A percentile compares a stretch with the other conserved stretches of the same genome.
Conservation (phyloP, 2,888 invertebrate genomes). For the Diarsia mendica region DNA sequence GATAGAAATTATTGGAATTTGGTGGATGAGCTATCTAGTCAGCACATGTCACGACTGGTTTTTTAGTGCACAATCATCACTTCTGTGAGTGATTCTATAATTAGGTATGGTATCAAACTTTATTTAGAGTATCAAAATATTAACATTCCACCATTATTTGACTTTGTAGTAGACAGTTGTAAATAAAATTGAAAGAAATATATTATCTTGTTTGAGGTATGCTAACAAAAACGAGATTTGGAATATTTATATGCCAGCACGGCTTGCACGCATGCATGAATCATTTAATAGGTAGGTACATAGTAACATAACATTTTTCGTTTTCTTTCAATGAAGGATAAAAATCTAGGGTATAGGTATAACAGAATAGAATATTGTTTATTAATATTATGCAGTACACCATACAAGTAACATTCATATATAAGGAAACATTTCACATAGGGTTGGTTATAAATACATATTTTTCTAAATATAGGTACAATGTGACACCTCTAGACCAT, state of each 20-base stretch:
- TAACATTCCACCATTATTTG: constrained; percentile 30
- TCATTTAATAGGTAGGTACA: background rate
- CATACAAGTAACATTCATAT: too few species aligned
- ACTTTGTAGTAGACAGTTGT: constrained; percentile 20
- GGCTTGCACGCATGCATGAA: constrained; percentile 12
- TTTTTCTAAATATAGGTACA: background rate
- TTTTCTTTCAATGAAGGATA: background rate
- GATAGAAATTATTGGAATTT: background rate
- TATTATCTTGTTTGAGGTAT: constrained; percentile 43
- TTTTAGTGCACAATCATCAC: constrained; percentile 6
- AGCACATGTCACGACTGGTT: constrained; percentile 3
- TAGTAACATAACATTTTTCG: background rate
- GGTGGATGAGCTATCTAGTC: background rate
- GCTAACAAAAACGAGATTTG: constrained; percentile 32
- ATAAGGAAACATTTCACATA: too few species aligned
- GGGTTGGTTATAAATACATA: too few species aligned
- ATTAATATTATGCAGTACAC: too few species aligned
- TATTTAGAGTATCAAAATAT: constrained; percentile 34
- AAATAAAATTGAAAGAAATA: constrained; percentile 37
- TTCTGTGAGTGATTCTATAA: constrained; percentile 30
- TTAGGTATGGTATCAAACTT: constrained; percentile 41
- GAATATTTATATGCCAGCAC: constrained; percentile 34
- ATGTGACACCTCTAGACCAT: background rate
- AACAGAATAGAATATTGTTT: background rate
- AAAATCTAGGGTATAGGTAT: background rate